phyloP scores from a whole-genome alignment of 2,888 invertebrate genomes.

The Stenichneumon culpator region DNA sequence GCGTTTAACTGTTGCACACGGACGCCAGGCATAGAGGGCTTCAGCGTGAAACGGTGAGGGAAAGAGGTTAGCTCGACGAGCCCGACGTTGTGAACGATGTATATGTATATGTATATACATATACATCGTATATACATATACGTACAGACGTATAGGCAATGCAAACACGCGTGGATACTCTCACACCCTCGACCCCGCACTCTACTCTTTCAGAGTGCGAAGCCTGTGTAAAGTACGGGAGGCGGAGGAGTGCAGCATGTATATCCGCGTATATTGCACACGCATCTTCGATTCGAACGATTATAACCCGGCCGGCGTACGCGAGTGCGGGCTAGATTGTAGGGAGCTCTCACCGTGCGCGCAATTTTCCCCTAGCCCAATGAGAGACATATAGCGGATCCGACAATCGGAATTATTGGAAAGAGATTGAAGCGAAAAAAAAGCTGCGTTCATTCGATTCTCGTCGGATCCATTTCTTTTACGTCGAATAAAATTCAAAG shows the following conservation, averaged over 20 bases:
- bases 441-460: not conserved
- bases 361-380: not conserved
- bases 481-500: not conserved
- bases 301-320: not conserved
- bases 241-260: conserved; percentile 7
- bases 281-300: conserved; percentile 45
- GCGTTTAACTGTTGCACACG: conserved; percentile 76
- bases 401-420: conserved; percentile 43
- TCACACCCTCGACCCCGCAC: conserved; percentile 59
- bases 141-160: conserved; percentile 5
- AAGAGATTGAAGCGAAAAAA: conserved; percentile 1
- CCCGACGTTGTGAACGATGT: not conserved
- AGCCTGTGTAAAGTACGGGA: conserved; percentile 47
- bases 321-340: not conserved
- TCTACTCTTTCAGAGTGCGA: conserved; percentile 49
- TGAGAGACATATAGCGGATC: not conserved
- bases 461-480: not conserved
- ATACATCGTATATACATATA: not conserved
- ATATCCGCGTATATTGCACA: conserved; percentile 13
- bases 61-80: conserved; percentile 51
- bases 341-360: not conserved
- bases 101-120: conserved; percentile 1
- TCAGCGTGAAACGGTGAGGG: conserved; percentile 48
- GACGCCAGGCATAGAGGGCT: conserved; percentile 49
- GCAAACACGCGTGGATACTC: conserved; percentile 27